phyloP scores from a whole-genome alignment of 2,888 invertebrate genomes.

The Drosophila demipolita region DNA sequence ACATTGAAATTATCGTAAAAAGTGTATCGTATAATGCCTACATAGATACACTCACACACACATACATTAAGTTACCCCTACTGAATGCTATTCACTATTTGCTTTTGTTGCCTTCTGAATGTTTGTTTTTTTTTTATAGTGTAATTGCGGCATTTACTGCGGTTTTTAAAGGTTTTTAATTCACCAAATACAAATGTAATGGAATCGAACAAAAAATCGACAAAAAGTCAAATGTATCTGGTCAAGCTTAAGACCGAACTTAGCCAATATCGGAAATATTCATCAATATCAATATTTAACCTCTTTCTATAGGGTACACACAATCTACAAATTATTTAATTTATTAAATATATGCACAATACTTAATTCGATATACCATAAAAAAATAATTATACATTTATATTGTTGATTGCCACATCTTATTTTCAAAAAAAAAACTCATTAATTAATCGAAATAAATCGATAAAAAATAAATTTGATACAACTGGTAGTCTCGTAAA shows the following conservation, averaged over 20 bases:
- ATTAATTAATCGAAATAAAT: background rate
- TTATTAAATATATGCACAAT: background rate
- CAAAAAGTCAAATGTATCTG: background rate
- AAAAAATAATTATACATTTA: background rate
- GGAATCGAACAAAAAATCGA: conserved; percentile 1
- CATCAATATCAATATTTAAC: background rate
- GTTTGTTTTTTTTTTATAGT: conserved; percentile 54
- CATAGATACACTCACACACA: background rate
- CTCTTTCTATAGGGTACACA: background rate
- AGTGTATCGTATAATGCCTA: conserved; percentile 25
- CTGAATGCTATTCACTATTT: background rate
- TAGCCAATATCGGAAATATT: background rate
- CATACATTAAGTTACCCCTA: background rate
- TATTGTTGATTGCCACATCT: background rate
- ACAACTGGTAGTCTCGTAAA: background rate
- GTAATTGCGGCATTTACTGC: conserved; percentile 56
- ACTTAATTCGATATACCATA: background rate
- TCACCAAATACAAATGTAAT: conserved; percentile 34
- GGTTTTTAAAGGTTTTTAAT: conserved; percentile 45
- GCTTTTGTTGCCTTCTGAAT: conserved; percentile 9
- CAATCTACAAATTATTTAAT: background rate
- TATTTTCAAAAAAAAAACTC: background rate
- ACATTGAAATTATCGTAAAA: conserved; percentile 64
- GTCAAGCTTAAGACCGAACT: too few relatives aligned
- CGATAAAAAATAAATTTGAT: background rate